A percentile compares a stretch with the other conserved stretches of the same genome.
Conservation (phyloP, 2,888 invertebrate species). For the Apodemia hepburni region DNA sequence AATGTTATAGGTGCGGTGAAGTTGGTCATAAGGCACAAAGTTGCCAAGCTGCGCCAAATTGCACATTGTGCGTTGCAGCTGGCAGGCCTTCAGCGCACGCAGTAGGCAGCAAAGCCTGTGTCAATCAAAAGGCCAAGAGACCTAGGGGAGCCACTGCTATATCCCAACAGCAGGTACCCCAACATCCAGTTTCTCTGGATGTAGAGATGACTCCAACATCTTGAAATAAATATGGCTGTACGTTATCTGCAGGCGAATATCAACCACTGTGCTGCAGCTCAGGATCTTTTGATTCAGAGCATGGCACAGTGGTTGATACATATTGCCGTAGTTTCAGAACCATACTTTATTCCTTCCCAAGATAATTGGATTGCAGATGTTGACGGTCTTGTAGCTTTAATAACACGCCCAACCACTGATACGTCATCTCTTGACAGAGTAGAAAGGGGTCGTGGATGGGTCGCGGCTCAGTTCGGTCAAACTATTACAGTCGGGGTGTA, state of each 20-base stretch:
- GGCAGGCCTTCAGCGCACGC: too few species aligned
- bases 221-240: too few species aligned
- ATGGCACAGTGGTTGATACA: neutral
- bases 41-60: too few species aligned
- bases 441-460: neutral
- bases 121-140: too few species aligned
- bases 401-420: neutral
- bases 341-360: neutral
- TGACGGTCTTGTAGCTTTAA: neutral
- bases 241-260: neutral
- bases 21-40: too few species aligned
- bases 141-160: too few species aligned
- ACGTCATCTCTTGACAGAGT: neutral
- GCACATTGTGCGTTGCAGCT: too few species aligned
- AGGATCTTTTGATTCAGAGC: constrained; percentile 1
- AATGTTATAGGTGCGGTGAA: too few species aligned
- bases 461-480: neutral
- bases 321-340: neutral
- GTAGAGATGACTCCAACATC: too few species aligned
- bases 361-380: neutral
- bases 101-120: too few species aligned
- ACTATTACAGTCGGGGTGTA: neutral
- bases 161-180: too few species aligned
- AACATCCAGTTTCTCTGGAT: too few species aligned
- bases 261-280: constrained; percentile 10